Conservation (phyloP, 1,140 invertebrate species). For the Calycopis cecrops region DNA sequence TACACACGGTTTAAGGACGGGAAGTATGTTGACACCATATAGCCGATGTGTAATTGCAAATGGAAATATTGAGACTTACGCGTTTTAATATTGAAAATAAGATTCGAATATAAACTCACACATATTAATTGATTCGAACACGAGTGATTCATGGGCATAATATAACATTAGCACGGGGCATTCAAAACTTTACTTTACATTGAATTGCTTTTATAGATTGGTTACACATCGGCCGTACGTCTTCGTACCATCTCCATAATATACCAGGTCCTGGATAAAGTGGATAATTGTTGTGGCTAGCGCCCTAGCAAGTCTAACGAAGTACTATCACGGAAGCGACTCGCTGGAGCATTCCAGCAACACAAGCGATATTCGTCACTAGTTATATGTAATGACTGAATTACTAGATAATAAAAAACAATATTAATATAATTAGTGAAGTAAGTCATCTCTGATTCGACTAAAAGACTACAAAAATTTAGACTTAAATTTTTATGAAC, state of each 20-base stretch:
- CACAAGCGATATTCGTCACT: constrained; percentile 61
- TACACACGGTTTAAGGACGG: neutral
- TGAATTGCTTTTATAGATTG: too few species aligned
- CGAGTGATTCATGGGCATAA: too few species aligned
- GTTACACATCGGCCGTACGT: constrained; percentile 12
- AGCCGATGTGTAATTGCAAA: constrained; percentile 2
- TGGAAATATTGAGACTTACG: too few species aligned
- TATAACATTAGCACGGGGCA: too few species aligned
- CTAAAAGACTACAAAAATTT: constrained; percentile 71
- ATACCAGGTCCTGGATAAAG: constrained; percentile 5
- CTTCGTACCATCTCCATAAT: neutral
- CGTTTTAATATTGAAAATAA: too few species aligned
- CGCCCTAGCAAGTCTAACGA: constrained; percentile 11
- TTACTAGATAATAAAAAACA: constrained; percentile 57
- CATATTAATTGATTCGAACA: too few species aligned
- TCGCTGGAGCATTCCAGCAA: constrained; percentile 42
- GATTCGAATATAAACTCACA: too few species aligned
- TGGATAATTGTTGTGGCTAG: constrained; percentile 1
- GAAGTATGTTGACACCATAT: neutral
- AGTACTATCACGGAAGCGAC: constrained; percentile 35
- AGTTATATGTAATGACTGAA: constrained; percentile 67
- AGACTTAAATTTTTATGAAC: constrained; percentile 70
- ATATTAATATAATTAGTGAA: constrained; percentile 60
- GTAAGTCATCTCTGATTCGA: constrained; percentile 71
- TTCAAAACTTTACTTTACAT: too few species aligned